A percentile compares a stretch with the other conserved stretches of the same genome.
Evolutionary conservation across 1,140 invertebrate genomes (phyloP).

Genomic region (Campoletis sonorensis): DNA sequence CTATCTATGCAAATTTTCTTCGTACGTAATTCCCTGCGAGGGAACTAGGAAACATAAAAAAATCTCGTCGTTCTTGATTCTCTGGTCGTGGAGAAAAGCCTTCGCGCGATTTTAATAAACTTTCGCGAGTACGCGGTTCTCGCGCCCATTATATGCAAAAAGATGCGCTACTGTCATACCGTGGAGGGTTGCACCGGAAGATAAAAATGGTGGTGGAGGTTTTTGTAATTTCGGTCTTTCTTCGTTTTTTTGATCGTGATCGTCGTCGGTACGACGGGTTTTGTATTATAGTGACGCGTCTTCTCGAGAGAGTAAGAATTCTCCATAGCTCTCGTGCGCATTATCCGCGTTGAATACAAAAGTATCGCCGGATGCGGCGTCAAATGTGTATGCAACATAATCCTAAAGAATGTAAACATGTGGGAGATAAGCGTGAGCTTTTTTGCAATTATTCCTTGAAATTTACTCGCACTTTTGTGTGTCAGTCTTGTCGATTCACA

Average conservation of each 20-base stretch:
- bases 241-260: not conserved
- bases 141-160: constrained; percentile 22
- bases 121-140: constrained; percentile 25
- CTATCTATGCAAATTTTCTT: not conserved
- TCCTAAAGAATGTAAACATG: constrained; percentile 55
- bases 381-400: constrained; percentile 51
- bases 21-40: not conserved
- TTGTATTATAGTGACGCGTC: constrained; percentile 31
- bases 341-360: constrained; percentile 60
- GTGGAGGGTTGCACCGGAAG: too few species aligned
- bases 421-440: constrained; percentile 52
- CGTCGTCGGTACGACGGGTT: constrained; percentile 31
- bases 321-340: constrained; percentile 59
- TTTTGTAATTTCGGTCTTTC: constrained; percentile 13
- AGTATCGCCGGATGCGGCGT: constrained; percentile 61
- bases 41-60: not conserved
- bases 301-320: constrained; percentile 51
- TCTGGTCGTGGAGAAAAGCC: not conserved
- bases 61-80: not conserved
- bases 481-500: constrained; percentile 37
- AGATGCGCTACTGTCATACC: not conserved
- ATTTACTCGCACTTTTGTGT: constrained; percentile 2
- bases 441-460: constrained; percentile 19
- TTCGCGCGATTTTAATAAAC: constrained; percentile 34
- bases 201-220: constrained; percentile 5